phyloP scores from a whole-genome alignment of 2,113 vertebrate genomes.

The Proteles cristata region DNA sequence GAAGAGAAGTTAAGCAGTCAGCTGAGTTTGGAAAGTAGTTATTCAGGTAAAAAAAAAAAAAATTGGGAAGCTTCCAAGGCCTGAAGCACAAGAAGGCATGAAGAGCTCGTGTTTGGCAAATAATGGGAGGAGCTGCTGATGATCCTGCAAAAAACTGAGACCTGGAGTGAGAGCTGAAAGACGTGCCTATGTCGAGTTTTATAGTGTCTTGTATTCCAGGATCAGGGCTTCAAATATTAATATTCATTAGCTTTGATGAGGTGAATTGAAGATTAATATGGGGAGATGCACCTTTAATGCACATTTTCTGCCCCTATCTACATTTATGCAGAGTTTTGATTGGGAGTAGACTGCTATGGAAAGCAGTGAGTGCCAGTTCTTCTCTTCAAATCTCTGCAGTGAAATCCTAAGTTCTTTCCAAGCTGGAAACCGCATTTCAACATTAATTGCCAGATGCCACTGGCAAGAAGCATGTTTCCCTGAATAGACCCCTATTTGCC shows the following conservation, averaged over 20 bases:
- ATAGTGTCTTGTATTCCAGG: not conserved
- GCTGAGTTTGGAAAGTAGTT: not conserved
- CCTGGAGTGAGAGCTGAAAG: not conserved
- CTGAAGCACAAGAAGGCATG: not conserved
- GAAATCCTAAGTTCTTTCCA: conserved; percentile 58
- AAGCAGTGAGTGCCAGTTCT: not conserved
- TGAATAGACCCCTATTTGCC: conserved; percentile 62
- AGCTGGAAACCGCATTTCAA: conserved; percentile 66
- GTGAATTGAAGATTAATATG: not conserved
- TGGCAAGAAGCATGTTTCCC: conserved; percentile 69
- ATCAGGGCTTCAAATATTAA: not conserved
- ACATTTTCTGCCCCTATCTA: not conserved
- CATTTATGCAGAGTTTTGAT: not conserved
- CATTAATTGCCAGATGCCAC: conserved; percentile 74
- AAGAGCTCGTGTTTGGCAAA: not conserved
- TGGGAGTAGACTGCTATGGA: not conserved
- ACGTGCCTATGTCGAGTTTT: not conserved
- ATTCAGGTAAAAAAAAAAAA: not conserved
- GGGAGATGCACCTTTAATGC: not conserved
- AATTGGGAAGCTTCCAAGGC: not conserved
- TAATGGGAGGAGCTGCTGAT: not conserved
- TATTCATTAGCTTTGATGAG: not conserved
- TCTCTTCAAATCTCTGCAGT: conserved; percentile 27
- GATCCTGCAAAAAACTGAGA: not conserved
- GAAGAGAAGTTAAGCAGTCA: not conserved